phyloP scores from a whole-genome alignment of 2,888 invertebrate genomes.

The Drosophila hamatofila region DNA sequence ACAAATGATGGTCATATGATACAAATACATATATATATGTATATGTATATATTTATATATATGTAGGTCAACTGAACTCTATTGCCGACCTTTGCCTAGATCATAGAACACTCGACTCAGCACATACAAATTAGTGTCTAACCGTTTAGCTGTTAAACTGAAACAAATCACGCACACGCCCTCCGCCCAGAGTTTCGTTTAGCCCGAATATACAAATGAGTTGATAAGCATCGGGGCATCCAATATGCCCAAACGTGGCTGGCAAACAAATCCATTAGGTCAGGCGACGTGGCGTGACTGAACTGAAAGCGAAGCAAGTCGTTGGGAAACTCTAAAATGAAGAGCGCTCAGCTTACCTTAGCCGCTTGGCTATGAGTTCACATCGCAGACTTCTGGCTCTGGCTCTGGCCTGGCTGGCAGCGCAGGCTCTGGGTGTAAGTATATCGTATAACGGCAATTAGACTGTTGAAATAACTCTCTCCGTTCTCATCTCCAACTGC shows the following conservation, averaged over 20 bases:
- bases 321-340: slow-evolving; percentile 17
- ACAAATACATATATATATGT: background rate
- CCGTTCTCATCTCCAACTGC: background rate
- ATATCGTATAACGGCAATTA: background rate
- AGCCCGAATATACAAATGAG: slow-evolving; percentile 31
- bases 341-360: slow-evolving; percentile 4
- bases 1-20: slow-evolving; percentile 6
- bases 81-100: slow-evolving; percentile 19
- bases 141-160: slow-evolving; percentile 23
- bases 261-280: slow-evolving; percentile 54
- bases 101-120: slow-evolving; percentile 14
- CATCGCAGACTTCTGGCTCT: slow-evolving; percentile 18
- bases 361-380: slow-evolving; percentile 15
- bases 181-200: background rate
- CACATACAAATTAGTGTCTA: slow-evolving; percentile 23
- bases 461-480: background rate
- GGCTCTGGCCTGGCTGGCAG: slow-evolving; percentile 3
- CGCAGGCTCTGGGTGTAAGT: slow-evolving; percentile 50
- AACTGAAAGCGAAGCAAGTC: slow-evolving; percentile 38
- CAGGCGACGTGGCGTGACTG: slow-evolving; percentile 66
- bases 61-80: slow-evolving; percentile 4
- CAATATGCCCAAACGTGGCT: slow-evolving; percentile 23
- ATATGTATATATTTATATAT: background rate
- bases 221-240: slow-evolving; percentile 45
- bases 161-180: slow-evolving; percentile 37